Evolutionary conservation across 2,888 invertebrate species (phyloP).

Genomic region (Trichacis sp.): DNA sequence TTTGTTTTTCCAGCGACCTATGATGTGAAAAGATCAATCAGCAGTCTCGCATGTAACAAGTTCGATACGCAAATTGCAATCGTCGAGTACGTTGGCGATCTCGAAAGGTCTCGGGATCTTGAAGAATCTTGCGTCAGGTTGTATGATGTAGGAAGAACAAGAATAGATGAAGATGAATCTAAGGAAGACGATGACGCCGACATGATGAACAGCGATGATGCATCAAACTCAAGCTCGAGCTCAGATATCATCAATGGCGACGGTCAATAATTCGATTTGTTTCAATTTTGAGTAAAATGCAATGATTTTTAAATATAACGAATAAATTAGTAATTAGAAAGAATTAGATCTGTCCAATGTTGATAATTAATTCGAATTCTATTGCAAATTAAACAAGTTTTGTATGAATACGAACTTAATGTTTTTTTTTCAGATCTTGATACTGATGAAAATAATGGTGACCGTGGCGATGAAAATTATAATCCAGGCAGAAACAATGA

Average conservation of each 20-base stretch:
- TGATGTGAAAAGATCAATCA: conserved; percentile 91
- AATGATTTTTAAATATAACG: too few relatives aligned
- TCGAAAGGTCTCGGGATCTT: conserved; percentile 87
- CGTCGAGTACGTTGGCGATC: conserved; percentile 89
- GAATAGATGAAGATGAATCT: conserved; percentile 91
- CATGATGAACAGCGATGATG: conserved; percentile 74
- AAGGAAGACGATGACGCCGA: conserved; percentile 77
- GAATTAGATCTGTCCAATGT: too few relatives aligned
- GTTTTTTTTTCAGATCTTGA: too few relatives aligned
- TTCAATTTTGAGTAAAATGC: too few relatives aligned
- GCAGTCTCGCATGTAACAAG: conserved; percentile 85
- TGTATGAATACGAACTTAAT: too few relatives aligned
- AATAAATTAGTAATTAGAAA: too few relatives aligned
- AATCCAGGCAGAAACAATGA: too few relatives aligned
- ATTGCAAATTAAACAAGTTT: too few relatives aligned
- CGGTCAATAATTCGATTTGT: too few relatives aligned
- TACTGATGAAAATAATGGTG: too few relatives aligned
- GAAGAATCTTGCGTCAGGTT: conserved; percentile 92
- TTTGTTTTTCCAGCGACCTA: conserved; percentile 79
- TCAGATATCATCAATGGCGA: conserved; percentile 61
- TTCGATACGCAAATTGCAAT: conserved; percentile 90
- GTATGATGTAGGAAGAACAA: conserved; percentile 90
- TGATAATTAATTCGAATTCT: too few relatives aligned
- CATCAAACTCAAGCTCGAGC: conserved; percentile 66
- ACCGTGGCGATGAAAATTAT: too few relatives aligned